Evolutionary conservation across 2,113 vertebrate genomes (phyloP), one percentile per base, ranked within the genome.

Genomic region (Acanthisitta chloris): DNA sequence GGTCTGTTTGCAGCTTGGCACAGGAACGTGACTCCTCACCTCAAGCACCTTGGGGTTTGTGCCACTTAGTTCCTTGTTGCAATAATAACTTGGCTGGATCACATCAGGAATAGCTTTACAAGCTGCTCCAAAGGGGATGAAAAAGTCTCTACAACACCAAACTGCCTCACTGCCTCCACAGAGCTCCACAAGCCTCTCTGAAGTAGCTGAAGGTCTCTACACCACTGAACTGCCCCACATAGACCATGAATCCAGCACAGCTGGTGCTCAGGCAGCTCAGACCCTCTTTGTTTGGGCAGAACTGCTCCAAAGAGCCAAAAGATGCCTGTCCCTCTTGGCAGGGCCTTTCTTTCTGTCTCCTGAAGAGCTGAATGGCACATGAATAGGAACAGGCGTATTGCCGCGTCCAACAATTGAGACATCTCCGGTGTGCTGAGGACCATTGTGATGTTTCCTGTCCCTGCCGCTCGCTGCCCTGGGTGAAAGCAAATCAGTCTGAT

Each of bases 401-500:
- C 96, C 91, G 95, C 86, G 9, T 9, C 55, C 89, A 93, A 98
- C 97, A 97, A 97, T 97, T 38, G 94, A 80, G 95, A 96, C 96
- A 96, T 97, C 98, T 98, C 98, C 95, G 94, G 97, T 97, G 34
- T 28, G 8, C 86, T 80, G 17, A 51, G 90, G 85, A 92, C 96
- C 97, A 97, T 97, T 98, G 97, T 98, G 95, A 81, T 83, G 96
- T 95, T 98, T 98, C 98, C 98, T 97, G 98, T 94, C 90, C 57
- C 97, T 88, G 92, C 95, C 1, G 48, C 94, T 93, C 1, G 36
- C 88, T 40, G 89, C 78, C 23, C 96, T 93, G 96, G 73, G 82
- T 33, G 8, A 93, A 69, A 89, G 95, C 92, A 89, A 45, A 96
- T 96, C 92, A 51, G 69, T 38, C 34, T 61, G 54, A 82, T 95